Percentiles rank a stretch among this genome's conserved stretches.
Conservation (phyloP, 2,888 invertebrate genomes). For the Diarsia dahlii region DNA sequence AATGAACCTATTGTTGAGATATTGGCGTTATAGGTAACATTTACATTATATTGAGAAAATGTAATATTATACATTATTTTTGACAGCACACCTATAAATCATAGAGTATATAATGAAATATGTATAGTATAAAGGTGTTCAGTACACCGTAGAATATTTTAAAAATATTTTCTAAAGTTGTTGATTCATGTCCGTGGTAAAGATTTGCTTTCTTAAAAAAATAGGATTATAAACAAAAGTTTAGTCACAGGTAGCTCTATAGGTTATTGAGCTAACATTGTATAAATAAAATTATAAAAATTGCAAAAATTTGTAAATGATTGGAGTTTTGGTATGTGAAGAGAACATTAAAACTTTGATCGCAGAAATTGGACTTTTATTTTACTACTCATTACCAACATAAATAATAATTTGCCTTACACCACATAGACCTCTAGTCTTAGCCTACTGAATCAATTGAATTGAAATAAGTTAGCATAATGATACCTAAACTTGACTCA, state of each 20-base stretch:
- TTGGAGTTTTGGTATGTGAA: slow-evolving; percentile 82
- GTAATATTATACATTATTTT: slow-evolving; percentile 77
- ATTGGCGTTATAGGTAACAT: slow-evolving; percentile 74
- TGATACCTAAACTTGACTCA: neutral
- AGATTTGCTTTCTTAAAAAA: slow-evolving; percentile 82
- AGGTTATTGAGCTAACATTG: slow-evolving; percentile 84
- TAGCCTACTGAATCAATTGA: neutral
- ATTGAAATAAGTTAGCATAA: neutral
- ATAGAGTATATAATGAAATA: slow-evolving; percentile 71
- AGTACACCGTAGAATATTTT: slow-evolving; percentile 79
- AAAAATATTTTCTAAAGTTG: slow-evolving; percentile 85
- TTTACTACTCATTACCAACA: slow-evolving; percentile 45
- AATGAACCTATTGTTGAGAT: slow-evolving; percentile 76
- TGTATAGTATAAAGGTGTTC: slow-evolving; percentile 78
- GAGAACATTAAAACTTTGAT: slow-evolving; percentile 86
- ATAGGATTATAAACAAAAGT: slow-evolving; percentile 81
- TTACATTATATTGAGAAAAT: slow-evolving; percentile 71
- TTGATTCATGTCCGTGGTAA: slow-evolving; percentile 80
- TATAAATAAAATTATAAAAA: slow-evolving; percentile 88
- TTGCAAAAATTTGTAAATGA: slow-evolving; percentile 85
- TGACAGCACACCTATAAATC: slow-evolving; percentile 75
- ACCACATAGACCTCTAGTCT: no score
- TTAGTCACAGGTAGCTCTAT: slow-evolving; percentile 87
- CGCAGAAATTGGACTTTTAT: slow-evolving; percentile 78
- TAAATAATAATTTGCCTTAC: neutral